Conservation (phyloP, 1,140 invertebrate genomes). For the Lysiphlebus fabarum region DNA sequence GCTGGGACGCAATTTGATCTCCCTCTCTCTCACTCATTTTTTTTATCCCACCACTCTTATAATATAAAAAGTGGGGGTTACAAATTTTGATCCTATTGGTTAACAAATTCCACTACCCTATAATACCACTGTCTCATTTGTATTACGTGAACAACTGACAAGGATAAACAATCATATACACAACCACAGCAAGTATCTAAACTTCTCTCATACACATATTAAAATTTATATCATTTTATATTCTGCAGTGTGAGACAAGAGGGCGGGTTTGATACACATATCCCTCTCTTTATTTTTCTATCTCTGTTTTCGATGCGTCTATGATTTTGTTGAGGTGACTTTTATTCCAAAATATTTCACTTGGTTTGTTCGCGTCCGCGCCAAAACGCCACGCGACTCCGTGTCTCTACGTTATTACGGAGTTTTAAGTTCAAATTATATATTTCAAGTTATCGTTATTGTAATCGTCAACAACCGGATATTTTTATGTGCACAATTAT, state of each 20-base stretch:
- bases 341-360: constrained; percentile 5
- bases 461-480: too few relatives aligned
- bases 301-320: neutral
- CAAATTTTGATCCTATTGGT: constrained; percentile 7
- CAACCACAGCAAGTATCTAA: too few relatives aligned
- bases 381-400: constrained; percentile 31
- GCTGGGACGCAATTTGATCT: constrained; percentile 18
- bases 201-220: too few relatives aligned
- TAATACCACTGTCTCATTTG: too few relatives aligned
- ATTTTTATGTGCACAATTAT: too few relatives aligned
- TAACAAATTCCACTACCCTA: neutral
- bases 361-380: constrained; percentile 17
- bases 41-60: neutral
- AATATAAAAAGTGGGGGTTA: constrained; percentile 6
- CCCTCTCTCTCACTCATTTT: constrained; percentile 25
- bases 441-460: neutral
- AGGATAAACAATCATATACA: too few relatives aligned
- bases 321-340: neutral
- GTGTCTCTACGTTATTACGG: constrained; percentile 24
- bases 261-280: too few relatives aligned
- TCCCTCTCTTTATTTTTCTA: too few relatives aligned
- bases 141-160: too few relatives aligned
- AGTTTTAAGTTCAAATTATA: constrained; percentile 2
- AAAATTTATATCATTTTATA: too few relatives aligned
- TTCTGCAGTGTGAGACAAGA: too few relatives aligned